Evolutionary conservation across 1,140 invertebrate species (phyloP), one percentile per base, ranked within the genome.

Genomic region (Paraescarpia echinospica): DNA sequence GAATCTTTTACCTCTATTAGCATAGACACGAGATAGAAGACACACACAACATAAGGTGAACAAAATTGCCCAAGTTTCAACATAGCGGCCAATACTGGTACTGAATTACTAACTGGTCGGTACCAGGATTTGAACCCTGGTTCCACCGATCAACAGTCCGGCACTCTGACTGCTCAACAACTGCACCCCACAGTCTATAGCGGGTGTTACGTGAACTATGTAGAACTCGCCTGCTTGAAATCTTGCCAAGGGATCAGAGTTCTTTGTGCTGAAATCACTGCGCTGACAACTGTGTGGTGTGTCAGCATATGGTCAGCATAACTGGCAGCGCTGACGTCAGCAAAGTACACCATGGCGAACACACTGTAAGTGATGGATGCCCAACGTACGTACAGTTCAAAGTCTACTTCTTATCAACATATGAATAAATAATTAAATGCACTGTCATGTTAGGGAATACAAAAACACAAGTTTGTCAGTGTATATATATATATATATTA

Each of bases 251-350:
- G 4, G 27, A 90, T 33, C 34, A 35, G 34, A 90, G 89, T 9
- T 90, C 6, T 27, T 2, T 34, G 34, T 34, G 89, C 35, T 90
- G n/a, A 90, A 9, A 34, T 35, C 89, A 90, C 35, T 90, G 89
- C 89, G 33, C 35, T 34, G 9, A 34, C 34, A 22, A 90, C 34
- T 22, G 35, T 90, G 35, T 90, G 89, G 14, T 90, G 33, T 90
- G 89, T 90, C 35, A 90, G 35, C 35, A 90, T 34, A 34, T 90
- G 89, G 35, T 90, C 89, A 90, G 8, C 89, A 90, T 90, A 90
- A 34, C 34, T 34, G 89, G 33, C 89, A 90, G 35, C 1, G 4
- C 35, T 34, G 0, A 90, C 35, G 33, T 90, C 89, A 34, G 35
- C 89, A 90, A 90, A 90, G 35, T 34, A 34, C 33, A 35, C 89